Evolutionary conservation across 2,888 invertebrate genomes (phyloP).

Genomic region (Notodonta ziczac): DNA sequence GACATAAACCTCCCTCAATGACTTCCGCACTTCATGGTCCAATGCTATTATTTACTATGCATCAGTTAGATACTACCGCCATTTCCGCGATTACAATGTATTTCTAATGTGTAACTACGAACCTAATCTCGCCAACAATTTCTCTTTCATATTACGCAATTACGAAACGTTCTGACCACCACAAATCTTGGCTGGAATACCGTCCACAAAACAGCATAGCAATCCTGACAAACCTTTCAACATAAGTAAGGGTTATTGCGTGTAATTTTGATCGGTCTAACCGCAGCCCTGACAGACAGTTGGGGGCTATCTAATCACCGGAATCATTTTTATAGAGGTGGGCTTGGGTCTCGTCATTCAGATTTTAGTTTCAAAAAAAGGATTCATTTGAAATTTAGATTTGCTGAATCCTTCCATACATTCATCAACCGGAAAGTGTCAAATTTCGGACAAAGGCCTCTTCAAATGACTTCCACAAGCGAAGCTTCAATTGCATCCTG

Average conservation of each 20-base stretch:
- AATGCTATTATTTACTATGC: no score
- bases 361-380: no score
- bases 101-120: background rate
- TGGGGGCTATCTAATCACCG: constrained; percentile 47
- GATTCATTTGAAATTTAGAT: background rate
- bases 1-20: no score
- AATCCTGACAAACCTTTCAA: constrained; percentile 37
- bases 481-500: no score
- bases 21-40: no score
- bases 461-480: no score
- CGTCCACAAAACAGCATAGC: constrained; percentile 25
- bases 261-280: constrained; percentile 45
- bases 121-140: constrained; percentile 9
- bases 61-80: no score
- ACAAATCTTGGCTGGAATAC: constrained; percentile 18
- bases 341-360: background rate
- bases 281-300: constrained; percentile 25
- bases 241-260: constrained; percentile 37
- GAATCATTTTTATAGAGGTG: constrained; percentile 39
- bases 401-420: background rate
- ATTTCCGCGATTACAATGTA: no score
- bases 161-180: constrained; percentile 19
- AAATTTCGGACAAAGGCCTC: no score
- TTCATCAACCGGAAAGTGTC: no score
- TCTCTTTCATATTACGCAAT: constrained; percentile 29